phyloP scores from a whole-genome alignment of 2,797 vertebrate species.

The Sebastes glaucus region DNA sequence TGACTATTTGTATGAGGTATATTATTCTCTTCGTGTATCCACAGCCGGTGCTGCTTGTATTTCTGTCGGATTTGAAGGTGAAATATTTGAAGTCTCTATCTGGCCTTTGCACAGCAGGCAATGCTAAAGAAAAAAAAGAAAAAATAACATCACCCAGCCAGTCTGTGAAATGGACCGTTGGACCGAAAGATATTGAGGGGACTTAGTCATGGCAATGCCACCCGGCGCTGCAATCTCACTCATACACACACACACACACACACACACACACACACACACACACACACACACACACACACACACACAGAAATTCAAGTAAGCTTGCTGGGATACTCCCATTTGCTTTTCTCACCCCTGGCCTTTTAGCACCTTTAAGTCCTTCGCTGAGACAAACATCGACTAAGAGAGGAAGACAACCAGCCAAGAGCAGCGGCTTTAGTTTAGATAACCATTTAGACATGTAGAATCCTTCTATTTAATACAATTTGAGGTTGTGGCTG shows the following conservation, averaged over 20 bases:
- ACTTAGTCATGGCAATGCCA: not conserved
- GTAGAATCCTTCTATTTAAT: not conserved
- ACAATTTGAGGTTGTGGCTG: not conserved
- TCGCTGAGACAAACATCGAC: not conserved
- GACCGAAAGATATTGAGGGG: constrained; percentile 8
- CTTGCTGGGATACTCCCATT: constrained; percentile 13
- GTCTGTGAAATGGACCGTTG: constrained; percentile 22
- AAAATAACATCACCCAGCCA: constrained; percentile 12
- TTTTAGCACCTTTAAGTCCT: constrained; percentile 33
- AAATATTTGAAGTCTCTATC: not conserved
- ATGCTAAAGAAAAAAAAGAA: not conserved
- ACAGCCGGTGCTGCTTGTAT: not conserved
- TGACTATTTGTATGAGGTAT: not conserved
- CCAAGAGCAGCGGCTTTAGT: not conserved
- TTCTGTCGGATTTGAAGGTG: not conserved
- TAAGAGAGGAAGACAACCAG: not conserved
- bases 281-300: constrained; percentile 15
- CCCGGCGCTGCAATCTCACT: not conserved
- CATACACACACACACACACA: constrained; percentile 14
- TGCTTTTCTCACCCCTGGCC: constrained; percentile 31
- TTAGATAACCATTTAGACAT: not conserved
- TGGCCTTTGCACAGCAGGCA: constrained; percentile 2
- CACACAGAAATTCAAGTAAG: constrained; percentile 39
- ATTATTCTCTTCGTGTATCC: not conserved
- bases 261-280: constrained; percentile 15